Percentiles rank a stretch among this genome's conserved stretches.
Evolutionary conservation across 2,113 vertebrate species (phyloP).

Genomic region (Xiphias gladius): DNA sequence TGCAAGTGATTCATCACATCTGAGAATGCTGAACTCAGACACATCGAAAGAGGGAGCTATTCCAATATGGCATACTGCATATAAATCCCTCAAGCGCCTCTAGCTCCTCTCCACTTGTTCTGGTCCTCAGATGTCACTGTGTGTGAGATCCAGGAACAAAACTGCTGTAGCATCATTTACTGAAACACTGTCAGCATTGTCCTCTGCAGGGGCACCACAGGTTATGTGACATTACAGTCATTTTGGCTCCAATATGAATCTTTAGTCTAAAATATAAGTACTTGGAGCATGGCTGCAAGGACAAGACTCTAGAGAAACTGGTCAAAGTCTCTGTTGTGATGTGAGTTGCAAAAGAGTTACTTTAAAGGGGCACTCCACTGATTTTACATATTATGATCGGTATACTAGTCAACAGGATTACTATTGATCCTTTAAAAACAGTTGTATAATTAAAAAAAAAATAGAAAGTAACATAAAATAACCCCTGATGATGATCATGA

Average conservation of each 20-base stretch:
- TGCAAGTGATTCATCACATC: slow-evolving; percentile 3
- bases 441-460: not conserved
- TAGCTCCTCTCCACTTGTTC: slow-evolving; percentile 25
- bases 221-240: slow-evolving; percentile 18
- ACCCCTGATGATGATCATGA: not conserved
- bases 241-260: slow-evolving; percentile 2
- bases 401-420: not conserved
- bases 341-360: not conserved
- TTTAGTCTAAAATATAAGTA: not conserved
- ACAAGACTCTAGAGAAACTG: not conserved
- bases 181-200: slow-evolving; percentile 57
- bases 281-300: not conserved
- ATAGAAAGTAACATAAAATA: not conserved
- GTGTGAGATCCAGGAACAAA: slow-evolving; percentile 41
- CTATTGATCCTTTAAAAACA: not conserved
- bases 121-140: slow-evolving; percentile 63
- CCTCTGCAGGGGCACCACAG: slow-evolving; percentile 32
- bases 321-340: not conserved
- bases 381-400: not conserved
- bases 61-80: slow-evolving; percentile 2
- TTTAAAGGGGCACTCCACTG: not conserved
- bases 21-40: not conserved
- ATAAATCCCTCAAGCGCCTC: not conserved
- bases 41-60: slow-evolving; percentile 33
- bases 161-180: slow-evolving; percentile 53